Conservation (phyloP, 2,888 invertebrate species). For the Microctonus aethiopoides region DNA sequence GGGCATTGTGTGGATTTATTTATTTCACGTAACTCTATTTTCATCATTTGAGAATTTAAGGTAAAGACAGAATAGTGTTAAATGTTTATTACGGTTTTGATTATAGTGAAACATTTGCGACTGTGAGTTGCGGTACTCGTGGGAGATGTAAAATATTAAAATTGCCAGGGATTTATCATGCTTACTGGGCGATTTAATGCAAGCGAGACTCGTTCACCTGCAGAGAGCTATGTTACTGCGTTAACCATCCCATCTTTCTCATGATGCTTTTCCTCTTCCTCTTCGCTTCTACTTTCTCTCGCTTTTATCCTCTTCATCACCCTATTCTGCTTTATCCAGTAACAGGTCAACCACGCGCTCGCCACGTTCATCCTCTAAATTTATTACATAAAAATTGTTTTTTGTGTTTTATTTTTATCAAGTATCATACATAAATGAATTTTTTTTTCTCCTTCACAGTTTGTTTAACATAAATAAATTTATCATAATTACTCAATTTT, state of each 20-base stretch:
- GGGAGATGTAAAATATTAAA: slow-evolving; percentile 31
- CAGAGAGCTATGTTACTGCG: slow-evolving; percentile 8
- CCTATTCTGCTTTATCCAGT: background rate
- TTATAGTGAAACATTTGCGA: slow-evolving; percentile 22
- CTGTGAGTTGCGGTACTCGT: slow-evolving; percentile 1
- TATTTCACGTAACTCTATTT: background rate
- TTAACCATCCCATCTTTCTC: background rate
- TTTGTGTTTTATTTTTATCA: too few species aligned
- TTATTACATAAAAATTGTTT: background rate
- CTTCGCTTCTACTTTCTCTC: background rate
- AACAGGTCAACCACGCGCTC: background rate
- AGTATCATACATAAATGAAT: too few species aligned
- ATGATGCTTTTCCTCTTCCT: background rate
- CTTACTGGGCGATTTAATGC: slow-evolving; percentile 27
- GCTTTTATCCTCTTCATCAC: background rate
- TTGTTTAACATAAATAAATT: too few species aligned
- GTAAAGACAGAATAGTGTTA: background rate
- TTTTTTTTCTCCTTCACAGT: too few species aligned
- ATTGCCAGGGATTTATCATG: slow-evolving; percentile 32
- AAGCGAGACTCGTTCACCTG: slow-evolving; percentile 27
- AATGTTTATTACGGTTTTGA: slow-evolving; percentile 29
- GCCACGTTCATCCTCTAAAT: background rate
- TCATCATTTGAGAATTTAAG: background rate
- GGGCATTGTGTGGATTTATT: background rate
- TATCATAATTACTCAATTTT: too few species aligned